Conservation (phyloP, 2,797 vertebrate genomes). For the Limosa lapponica region DNA sequence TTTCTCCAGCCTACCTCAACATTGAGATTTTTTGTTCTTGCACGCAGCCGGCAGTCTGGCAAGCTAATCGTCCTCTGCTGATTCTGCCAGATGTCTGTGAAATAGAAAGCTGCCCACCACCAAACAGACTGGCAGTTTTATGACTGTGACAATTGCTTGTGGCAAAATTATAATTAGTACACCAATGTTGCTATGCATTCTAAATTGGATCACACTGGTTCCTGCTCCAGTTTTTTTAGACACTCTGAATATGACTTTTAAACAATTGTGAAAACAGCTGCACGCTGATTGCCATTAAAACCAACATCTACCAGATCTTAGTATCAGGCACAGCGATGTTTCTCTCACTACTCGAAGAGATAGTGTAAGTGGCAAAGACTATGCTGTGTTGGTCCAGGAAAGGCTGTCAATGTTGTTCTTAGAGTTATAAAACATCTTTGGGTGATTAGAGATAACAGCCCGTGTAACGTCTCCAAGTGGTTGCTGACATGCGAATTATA, state of each 20-base stretch:
- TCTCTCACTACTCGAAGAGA: not conserved
- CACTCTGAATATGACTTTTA: slow-evolving; percentile 54
- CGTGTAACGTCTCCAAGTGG: not conserved
- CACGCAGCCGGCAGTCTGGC: slow-evolving; percentile 48
- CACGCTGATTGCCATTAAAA: not conserved
- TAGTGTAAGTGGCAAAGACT: not conserved
- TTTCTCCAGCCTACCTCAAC: slow-evolving; percentile 18
- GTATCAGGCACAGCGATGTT: accelerated
- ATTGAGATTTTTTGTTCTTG: not conserved
- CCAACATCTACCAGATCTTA: not conserved
- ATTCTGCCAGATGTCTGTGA: slow-evolving; percentile 62
- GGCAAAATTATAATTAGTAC: slow-evolving; percentile 72
- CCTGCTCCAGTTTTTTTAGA: slow-evolving; percentile 51
- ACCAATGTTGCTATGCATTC: slow-evolving; percentile 39
- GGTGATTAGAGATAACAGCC: not conserved
- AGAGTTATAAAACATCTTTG: not conserved
- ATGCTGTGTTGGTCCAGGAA: not conserved
- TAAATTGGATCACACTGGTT: slow-evolving; percentile 54
- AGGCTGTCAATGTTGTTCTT: not conserved
- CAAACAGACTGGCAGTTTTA: slow-evolving; percentile 51
- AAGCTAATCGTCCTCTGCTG: slow-evolving; percentile 38
- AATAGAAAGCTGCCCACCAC: slow-evolving; percentile 63
- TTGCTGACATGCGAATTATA: not conserved
- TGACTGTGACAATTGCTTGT: slow-evolving; percentile 59
- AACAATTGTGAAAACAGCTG: slow-evolving; percentile 68